phyloP scores from a whole-genome alignment of 2,113 vertebrate species.

The Tachycineta bicolor region DNA sequence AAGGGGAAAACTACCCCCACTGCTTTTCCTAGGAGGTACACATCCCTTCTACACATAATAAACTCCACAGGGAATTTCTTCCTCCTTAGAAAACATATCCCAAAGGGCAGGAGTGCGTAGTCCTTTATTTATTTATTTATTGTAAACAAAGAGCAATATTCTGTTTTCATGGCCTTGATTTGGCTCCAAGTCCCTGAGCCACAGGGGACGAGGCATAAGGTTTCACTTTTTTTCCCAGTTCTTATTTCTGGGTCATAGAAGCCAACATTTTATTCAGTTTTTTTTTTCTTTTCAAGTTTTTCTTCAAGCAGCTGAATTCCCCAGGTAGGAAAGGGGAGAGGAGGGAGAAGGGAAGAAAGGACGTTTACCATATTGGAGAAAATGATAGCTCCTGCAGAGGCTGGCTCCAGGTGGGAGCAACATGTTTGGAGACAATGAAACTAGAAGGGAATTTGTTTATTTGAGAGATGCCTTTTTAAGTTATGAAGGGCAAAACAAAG shows the following conservation, averaged over 20 bases:
- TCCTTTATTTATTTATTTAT: conserved; percentile 49
- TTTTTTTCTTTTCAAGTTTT: conserved; percentile 15
- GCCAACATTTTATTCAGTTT: conserved; percentile 21
- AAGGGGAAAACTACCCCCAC: background rate
- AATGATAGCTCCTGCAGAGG: background rate
- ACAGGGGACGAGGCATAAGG: background rate
- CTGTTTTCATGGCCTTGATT: conserved; percentile 26
- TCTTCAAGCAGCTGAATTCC: conserved; percentile 17
- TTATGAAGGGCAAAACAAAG: background rate
- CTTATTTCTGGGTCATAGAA: background rate
- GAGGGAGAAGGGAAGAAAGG: background rate
- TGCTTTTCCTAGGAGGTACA: conserved; percentile 39
- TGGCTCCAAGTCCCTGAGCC: conserved; percentile 17
- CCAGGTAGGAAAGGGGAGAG: background rate
- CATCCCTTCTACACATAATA: conserved; percentile 36
- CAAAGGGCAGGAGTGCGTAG: background rate
- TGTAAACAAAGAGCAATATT: conserved; percentile 42
- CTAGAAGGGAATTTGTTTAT: background rate
- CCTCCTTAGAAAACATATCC: conserved; percentile 20
- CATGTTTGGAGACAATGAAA: background rate
- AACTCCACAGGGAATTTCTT: conserved; percentile 55
- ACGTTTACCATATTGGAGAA: background rate
- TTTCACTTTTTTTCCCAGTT: conserved; percentile 4
- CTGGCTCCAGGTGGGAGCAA: background rate
- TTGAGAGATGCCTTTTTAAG: background rate